A percentile compares a stretch with the other conserved stretches of the same genome.
Evolutionary conservation across 2,113 vertebrate genomes (phyloP).

Genomic region (Micronisus gabar): DNA sequence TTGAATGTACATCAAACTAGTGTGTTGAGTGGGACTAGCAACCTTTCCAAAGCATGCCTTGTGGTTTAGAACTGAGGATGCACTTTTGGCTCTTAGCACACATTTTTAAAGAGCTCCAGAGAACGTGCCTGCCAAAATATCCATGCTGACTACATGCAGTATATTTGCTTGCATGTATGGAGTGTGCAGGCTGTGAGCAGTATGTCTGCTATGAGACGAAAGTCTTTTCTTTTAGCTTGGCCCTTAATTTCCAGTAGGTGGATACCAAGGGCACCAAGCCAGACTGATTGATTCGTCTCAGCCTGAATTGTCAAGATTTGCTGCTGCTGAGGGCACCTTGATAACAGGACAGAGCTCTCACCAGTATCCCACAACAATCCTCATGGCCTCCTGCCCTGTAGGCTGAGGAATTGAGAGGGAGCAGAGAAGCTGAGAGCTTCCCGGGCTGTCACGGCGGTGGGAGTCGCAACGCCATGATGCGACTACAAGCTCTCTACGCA

Average conservation of each 20-base stretch:
- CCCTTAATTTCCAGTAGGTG: not conserved
- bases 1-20: not conserved
- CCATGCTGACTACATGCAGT: not conserved
- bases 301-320: not conserved
- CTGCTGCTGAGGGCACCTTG: not conserved
- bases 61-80: not conserved
- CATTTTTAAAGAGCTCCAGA: not conserved
- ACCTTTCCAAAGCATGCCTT: not conserved
- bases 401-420: not conserved
- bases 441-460: fast-evolving
- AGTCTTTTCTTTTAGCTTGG: not conserved
- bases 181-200: not conserved
- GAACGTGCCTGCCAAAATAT: not conserved
- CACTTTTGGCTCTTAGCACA: not conserved
- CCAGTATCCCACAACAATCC: not conserved
- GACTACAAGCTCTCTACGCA: not conserved
- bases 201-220: not conserved
- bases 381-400: not conserved
- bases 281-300: not conserved
- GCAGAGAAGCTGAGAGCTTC: not conserved
- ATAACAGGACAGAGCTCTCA: not conserved
- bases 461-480: fast-evolving
- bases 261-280: not conserved
- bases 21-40: not conserved
- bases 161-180: not conserved